Base-by-base conservation (phyloP, 1,140 invertebrate species). In the Chrysopa pallens region DNA sequence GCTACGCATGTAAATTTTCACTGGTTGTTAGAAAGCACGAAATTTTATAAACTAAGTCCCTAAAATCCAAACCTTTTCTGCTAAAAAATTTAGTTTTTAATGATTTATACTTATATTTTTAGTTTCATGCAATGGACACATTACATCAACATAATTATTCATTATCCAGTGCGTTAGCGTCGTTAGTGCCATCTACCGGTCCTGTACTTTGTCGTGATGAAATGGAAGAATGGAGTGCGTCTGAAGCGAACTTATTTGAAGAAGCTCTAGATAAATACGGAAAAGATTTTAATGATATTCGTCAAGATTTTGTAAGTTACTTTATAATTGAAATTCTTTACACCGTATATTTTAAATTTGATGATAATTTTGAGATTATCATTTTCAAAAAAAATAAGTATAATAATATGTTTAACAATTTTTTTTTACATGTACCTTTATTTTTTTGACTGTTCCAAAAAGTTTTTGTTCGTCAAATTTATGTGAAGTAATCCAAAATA, bases 191-290 rank as follows among this genome's bases (percentile, higher is more conserved):
- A 29, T 78, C 81, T 40, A 86, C 87, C 49, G 93, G 94, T 8
- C 94, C 95, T 1, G 86, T 98, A 49, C 72, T 99, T 29, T 98
- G 93, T 69, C 73, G 92, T 47, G 96, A 99, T 69, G 94, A 99
- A 69, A 95, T 99, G 86, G 96, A 99, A 69, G 95, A 98, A 66
- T 99, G 95, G 96, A 96, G 92, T 48, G 90, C 95, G 8, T 90
- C 91, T 11, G 96, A 99, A 63, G 93, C 94, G 13, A 98, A 95
- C 68, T 74, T 99, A 28, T 99, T 99, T 65, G 96, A 99, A 68
- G 95, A 99, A 64, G 93, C 93, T 36, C 71, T 90, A 47, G 94
- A 98, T 61, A 98, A 98, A 70, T 98, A 97, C 69, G 95, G 94
- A 46, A 99, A 99, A 72, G 95, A 98, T 68, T 99, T 99, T 62